Percentiles rank a stretch among this genome's conserved stretches.
These are phyloP conservation scores for Lemur catta DNA, from an alignment of 2,797 vertebrate genomes.

Conservation along the genomic window DNA sequence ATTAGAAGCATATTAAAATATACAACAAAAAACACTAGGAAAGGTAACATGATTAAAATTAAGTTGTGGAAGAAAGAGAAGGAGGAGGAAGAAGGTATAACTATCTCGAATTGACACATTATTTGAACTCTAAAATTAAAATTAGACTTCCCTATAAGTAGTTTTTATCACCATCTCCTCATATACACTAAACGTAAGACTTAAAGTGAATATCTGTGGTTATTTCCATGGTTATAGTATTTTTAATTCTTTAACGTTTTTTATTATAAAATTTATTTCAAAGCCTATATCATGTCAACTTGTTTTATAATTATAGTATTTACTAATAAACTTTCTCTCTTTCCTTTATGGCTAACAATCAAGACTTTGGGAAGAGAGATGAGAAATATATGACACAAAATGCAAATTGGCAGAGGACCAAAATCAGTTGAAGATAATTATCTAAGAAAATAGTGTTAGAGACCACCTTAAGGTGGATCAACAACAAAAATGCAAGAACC, in stretches of 20 bases:
- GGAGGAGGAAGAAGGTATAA: background rate
- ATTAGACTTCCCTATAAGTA: background rate
- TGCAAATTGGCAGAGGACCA: background rate
- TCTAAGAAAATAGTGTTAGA: background rate
- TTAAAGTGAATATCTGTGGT: background rate
- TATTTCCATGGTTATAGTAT: background rate
- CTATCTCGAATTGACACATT: background rate
- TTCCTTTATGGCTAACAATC: background rate
- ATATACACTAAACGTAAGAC: background rate
- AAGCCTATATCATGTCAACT: background rate
- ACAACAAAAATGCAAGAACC: background rate
- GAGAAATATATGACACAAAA: background rate
- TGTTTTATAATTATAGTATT: background rate
- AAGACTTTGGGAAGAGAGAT: background rate
- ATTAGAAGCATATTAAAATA: background rate
- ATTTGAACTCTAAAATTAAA: constrained; percentile 17
- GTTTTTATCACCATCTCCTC: background rate
- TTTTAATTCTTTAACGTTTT: background rate
- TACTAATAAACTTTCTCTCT: background rate
- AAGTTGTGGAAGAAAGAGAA: background rate
- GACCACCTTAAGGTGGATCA: background rate
- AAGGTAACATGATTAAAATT: background rate
- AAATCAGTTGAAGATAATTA: background rate
- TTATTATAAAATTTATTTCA: background rate
- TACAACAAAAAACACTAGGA: background rate